These are phyloP conservation scores for Riparia riparia DNA, from an alignment of 2,113 vertebrate genomes.

Conservation along the genomic window DNA sequence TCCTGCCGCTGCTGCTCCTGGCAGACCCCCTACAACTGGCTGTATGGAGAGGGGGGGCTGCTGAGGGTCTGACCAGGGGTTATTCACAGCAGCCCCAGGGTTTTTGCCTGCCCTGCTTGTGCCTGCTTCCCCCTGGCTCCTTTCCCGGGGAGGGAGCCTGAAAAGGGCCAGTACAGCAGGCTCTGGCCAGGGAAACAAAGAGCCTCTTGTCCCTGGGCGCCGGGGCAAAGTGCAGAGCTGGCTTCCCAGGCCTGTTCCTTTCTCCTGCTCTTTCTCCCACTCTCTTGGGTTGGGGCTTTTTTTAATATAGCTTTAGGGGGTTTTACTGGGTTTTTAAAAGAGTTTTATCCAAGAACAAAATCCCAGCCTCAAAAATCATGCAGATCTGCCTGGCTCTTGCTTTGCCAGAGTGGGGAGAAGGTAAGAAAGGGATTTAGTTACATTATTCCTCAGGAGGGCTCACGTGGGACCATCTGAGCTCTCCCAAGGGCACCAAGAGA, in stretches of 20 bases:
- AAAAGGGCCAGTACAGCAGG: constrained; percentile 48
- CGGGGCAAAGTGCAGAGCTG: constrained; percentile 28
- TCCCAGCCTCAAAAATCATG: background rate
- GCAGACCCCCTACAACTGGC: background rate
- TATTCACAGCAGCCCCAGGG: background rate
- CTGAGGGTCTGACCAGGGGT: background rate
- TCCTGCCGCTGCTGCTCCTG: background rate
- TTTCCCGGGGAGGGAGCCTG: constrained; percentile 49
- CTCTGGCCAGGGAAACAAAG: constrained; percentile 63
- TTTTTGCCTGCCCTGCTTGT: constrained; percentile 17
- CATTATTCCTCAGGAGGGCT: background rate
- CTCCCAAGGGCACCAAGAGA: background rate
- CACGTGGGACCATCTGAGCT: background rate
- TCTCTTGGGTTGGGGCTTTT: background rate
- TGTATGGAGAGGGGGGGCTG: background rate
- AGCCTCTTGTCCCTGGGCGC: constrained; percentile 32
- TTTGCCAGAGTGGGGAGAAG: background rate
- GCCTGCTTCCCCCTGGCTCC: constrained; percentile 53
- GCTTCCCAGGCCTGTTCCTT: constrained; percentile 54
- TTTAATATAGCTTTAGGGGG: background rate
- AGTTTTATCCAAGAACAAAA: constrained; percentile 22
- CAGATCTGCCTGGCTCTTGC: background rate
- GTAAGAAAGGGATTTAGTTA: background rate
- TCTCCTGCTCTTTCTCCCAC: constrained; percentile 40
- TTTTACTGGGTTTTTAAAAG: background rate